Base-by-base conservation (phyloP, 2,888 invertebrate genomes). In the Trichopoda pennipes region DNA sequence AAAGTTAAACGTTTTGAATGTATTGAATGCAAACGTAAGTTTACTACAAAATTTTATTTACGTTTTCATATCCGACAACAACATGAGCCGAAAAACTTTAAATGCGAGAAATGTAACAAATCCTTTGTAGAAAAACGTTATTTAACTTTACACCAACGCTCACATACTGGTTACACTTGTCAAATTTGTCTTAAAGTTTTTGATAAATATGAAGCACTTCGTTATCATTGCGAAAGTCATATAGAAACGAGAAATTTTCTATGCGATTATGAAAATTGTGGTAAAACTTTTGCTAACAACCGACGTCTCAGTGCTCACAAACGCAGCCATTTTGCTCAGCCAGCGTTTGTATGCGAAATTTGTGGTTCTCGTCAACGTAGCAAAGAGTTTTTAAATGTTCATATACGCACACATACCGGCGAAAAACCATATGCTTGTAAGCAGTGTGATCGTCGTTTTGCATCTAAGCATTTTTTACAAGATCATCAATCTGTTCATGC, bases 401-500 rank as follows among this genome's bases (percentile, higher is more conserved):
- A 89, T 75, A 80, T 85, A 16, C 86, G 89, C 1, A 87, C 86
- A 1, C 89, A 89, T 56, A 89, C 89, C 0, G 89, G 89, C 0
- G 90, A 89, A n/a, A 87, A 87, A 7, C 89, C 89, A 0, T 89
- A 86, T 53, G 86, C 85, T 0, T 89, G 89, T 38, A 85, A 86
- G 21, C 83, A 85, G 9, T 89, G 89, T 73, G 85, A 80, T 8
- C 88, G 89, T 58, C 81, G 86, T 0, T 89, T 89, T 38, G 88
- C 88, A 16, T 87, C 89, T 2, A 86, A 86, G 17, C 87, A 87
- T 2, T 85, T 88, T 2, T 66, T 90, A 6, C 86, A 86, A 3
- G 89, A 90, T 64, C 90, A 90, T 66, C 86, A 86, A 80, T 86
- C 89, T n/a, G 87, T 88, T 85, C 90, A 90, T 64, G 87, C 89